phyloP scores from a whole-genome alignment of 2,888 invertebrate genomes.

The Diogma glabrata region DNA sequence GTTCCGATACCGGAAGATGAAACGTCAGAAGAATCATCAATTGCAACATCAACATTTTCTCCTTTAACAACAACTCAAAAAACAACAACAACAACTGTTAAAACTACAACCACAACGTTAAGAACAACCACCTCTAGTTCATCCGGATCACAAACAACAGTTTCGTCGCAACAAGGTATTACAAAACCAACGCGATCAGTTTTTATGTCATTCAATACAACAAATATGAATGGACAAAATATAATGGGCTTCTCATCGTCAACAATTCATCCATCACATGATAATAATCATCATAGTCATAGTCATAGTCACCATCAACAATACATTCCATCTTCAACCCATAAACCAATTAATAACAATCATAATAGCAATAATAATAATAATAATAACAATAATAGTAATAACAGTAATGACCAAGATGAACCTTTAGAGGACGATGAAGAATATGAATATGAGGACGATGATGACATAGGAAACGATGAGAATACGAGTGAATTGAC shows the following conservation, averaged over 20 bases:
- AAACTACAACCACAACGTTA: constrained; percentile 15
- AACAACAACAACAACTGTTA: constrained; percentile 19
- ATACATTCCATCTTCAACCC: constrained; percentile 18
- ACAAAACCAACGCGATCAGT: neutral
- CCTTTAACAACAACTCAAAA: neutral
- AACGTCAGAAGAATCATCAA: constrained; percentile 27
- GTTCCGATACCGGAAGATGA: constrained; percentile 43
- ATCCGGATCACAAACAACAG: neutral
- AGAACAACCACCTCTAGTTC: no score
- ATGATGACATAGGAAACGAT: constrained; percentile 12
- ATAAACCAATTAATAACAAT: constrained; percentile 13
- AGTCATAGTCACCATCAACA: constrained; percentile 25
- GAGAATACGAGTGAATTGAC: neutral
- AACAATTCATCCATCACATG: constrained; percentile 13
- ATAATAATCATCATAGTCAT: constrained; percentile 21
- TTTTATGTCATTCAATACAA: neutral
- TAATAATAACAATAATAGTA: constrained; percentile 6
- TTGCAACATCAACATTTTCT: constrained; percentile 1
- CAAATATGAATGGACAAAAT: neutral
- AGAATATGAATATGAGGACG: constrained; percentile 16
- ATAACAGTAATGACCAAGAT: constrained; percentile 2
- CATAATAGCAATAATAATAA: constrained; percentile 9
- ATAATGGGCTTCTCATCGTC: constrained; percentile 13
- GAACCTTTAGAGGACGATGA: constrained; percentile 12
- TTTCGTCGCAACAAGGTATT: neutral